Evolutionary conservation across 2,113 vertebrate species (phyloP), one percentile per base, ranked within the genome.

Genomic region (Odocoileus virginianus): DNA sequence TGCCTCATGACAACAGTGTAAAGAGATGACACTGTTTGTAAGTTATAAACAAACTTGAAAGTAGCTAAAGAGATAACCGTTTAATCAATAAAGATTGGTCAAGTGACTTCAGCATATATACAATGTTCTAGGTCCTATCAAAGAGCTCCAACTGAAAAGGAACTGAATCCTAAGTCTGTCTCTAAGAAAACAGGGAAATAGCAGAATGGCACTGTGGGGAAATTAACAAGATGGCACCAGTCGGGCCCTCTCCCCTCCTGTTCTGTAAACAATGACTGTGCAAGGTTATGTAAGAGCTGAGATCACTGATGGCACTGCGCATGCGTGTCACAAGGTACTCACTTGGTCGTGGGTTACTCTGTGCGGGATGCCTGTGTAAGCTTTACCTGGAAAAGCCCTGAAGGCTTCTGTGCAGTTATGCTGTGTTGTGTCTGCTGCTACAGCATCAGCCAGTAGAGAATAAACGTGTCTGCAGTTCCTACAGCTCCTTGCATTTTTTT

Each of bases 391-490:
- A 71, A 23, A 71, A 71, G 5, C 67, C 67, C 67, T 40, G 67
- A 71, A 71, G 67, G 2, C 10, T 12, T 71, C n/a, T 23, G 0
- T 12, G 19, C n/a, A 40, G n/a, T 40, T 71, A 40, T 40, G 5
- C 23, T 40, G 19, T 40, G 19, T 13, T 40, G 3, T 71, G 67
- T 23, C 67, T 23, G 5, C 10, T 71, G 67, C 67, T 23, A 40
- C 1, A 5, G n/a, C 67, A 71, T 71, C n/a, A 40, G n/a, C 67
- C 67, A 23, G n/a, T 12, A 71, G n/a, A 71, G 67, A 71, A 71
- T 23, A 40, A 71, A 23, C 0, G 0, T 12, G 67, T 71, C n/a
- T 40, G n/a, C n/a, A 23, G n/a, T 40, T 40, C 10, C 67, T 71
- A 71, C 19, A 71, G 19, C n/a, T 40, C 19, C 67, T 23, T 1